Evolutionary conservation across 2,113 vertebrate species (phyloP).

Genomic region (Cheilinus undulatus): DNA sequence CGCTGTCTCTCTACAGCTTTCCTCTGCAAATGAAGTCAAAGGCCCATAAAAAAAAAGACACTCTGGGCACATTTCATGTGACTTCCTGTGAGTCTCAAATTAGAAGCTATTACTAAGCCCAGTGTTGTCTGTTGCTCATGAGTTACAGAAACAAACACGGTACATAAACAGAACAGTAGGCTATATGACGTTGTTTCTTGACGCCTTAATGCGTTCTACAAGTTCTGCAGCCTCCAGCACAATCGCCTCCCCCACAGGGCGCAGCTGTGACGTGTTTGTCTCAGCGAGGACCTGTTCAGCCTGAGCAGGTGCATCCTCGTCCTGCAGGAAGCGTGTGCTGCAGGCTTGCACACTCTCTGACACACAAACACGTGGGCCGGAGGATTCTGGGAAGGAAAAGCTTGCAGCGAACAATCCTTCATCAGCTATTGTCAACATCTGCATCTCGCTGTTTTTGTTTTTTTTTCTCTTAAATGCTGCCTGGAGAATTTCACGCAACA

Average conservation of each 20-base stretch:
- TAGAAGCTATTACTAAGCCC: not conserved
- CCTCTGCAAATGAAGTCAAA: too few species aligned
- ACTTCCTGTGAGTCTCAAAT: too few species aligned
- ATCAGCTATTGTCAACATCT: constrained; percentile 51
- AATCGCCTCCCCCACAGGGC: constrained; percentile 38
- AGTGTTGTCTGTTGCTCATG: not conserved
- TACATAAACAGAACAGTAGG: constrained; percentile 15
- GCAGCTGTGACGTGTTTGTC: constrained; percentile 23
- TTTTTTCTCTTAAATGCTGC: constrained; percentile 6
- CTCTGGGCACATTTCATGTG: too few species aligned
- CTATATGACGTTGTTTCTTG: constrained; percentile 7
- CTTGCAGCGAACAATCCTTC: constrained; percentile 18
- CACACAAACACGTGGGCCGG: constrained; percentile 41
- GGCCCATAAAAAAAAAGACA: too few species aligned
- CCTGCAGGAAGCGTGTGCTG: constrained; percentile 52
- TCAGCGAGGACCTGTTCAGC: constrained; percentile 36
- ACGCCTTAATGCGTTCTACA: constrained; percentile 39
- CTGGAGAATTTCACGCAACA: constrained; percentile 19
- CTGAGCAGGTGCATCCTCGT: constrained; percentile 79
- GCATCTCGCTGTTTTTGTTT: not conserved
- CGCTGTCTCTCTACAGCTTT: too few species aligned
- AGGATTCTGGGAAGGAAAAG: constrained; percentile 35
- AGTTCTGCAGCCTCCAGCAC: constrained; percentile 60
- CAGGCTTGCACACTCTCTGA: constrained; percentile 23
- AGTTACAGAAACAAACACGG: not conserved